Base-by-base conservation (phyloP, 2,797 vertebrate genomes). In the Gadopsis bispinosus region DNA sequence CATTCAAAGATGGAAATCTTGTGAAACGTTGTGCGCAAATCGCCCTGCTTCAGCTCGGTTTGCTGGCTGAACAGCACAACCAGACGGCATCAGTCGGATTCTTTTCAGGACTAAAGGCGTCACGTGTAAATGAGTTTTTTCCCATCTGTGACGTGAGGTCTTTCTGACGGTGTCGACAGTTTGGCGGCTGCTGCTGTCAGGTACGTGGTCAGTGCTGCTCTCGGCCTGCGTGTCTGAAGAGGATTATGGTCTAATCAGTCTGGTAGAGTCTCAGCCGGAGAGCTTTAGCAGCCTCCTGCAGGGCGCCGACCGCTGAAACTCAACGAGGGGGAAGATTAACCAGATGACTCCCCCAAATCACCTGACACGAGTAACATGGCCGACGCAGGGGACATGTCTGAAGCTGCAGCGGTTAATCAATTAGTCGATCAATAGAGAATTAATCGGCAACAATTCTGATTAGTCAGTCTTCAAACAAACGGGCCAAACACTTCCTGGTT, bases 221-320 rank as follows among this genome's bases (percentile, higher is more conserved):
- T 47, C 69, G 6, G 33, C 12, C 66, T 45, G 53, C 37, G 33
- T 69, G 59, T 56, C 59, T 45, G 55, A n/a, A 64, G 16, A 59
- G 84, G 88, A 86, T 91, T 90, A 86, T 0, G 2, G 43, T 73
- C n/a, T 90, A 86, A 90, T 89, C 85, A 20, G 59, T 51, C 61
- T 35, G 60, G 69, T 22, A 37, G 74, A 61, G 69, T 77, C 72
- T 87, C 76, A 78, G 76, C 29, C 56, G 22, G 50, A 20, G 77
- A 76, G 78, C 48, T 73, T 86, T 73, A 83, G 60, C 69, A 19
- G 65, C 73, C 66, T 62, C 82, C 83, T 75, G 19, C 74, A 10
- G 73, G 63, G 80, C 37, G 11, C 33, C 69, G n/a, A 17, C 69
- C 53, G 33, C 74, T 72, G 77, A 74, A 79, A 74, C 78, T 64